phyloP scores from a whole-genome alignment of 2,113 vertebrate genomes.

The Calypte anna region DNA sequence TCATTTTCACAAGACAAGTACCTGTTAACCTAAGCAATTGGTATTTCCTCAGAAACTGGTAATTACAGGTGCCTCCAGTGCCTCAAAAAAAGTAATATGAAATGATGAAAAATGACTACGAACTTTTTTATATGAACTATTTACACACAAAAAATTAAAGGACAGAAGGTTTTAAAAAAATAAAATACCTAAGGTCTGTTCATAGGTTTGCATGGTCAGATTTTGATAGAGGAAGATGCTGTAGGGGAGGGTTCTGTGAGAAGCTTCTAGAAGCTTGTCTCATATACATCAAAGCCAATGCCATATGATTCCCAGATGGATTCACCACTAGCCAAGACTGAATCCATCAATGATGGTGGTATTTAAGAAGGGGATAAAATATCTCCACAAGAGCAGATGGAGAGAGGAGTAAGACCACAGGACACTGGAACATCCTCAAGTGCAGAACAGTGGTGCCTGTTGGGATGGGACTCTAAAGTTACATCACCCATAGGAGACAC shows the following conservation, averaged over 20 bases:
- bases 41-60: background rate
- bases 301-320: fast-evolving
- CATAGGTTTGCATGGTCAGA: background rate
- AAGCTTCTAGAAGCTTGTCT: background rate
- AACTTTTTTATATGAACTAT: background rate
- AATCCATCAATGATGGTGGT: background rate
- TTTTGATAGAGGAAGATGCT: background rate
- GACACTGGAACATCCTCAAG: background rate
- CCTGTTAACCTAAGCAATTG: background rate
- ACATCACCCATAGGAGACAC: fast-evolving
- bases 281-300: fast-evolving
- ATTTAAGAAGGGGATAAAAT: background rate
- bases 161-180: background rate
- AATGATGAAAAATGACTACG: background rate
- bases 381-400: background rate
- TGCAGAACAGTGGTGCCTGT: fast-evolving
- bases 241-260: background rate
- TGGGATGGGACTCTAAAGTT: fast-evolving
- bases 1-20: background rate
- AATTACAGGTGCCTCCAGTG: background rate
- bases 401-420: no score
- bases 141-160: background rate
- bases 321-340: fast-evolving
- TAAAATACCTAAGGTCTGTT: background rate
- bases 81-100: background rate